Evolutionary conservation across 2,113 vertebrate genomes (phyloP).

Genomic region (Theropithecus gelada): DNA sequence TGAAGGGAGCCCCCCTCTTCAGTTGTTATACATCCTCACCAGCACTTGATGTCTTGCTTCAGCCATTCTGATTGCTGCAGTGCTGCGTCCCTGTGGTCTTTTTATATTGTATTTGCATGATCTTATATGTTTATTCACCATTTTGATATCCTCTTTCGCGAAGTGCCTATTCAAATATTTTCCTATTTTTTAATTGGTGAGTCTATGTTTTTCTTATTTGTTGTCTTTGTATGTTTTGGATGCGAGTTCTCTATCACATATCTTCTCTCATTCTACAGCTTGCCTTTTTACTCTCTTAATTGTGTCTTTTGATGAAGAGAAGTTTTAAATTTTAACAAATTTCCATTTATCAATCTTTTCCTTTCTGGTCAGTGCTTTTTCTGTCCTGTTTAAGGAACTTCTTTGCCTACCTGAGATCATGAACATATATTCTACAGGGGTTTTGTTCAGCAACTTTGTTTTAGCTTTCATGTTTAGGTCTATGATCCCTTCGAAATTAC

Average conservation of each 20-base stretch:
- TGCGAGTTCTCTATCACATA: background rate
- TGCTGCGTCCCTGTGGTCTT: background rate
- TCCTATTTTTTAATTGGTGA: background rate
- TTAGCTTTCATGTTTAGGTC: background rate
- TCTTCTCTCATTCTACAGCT: background rate
- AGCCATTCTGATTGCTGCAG: background rate
- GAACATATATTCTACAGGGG: background rate
- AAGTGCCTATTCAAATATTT: background rate
- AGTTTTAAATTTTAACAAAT: constrained; percentile 40
- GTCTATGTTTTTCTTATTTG: background rate
- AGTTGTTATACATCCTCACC: background rate
- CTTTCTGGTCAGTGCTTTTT: background rate
- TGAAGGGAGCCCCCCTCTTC: background rate
- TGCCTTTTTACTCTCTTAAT: background rate
- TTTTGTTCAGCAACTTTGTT: constrained; percentile 15
- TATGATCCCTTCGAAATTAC: background rate
- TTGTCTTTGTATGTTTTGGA: background rate
- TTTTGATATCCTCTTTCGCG: constrained; percentile 13
- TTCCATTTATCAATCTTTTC: background rate
- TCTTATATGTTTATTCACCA: background rate
- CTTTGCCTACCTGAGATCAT: background rate
- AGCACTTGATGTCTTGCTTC: background rate
- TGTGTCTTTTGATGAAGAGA: background rate
- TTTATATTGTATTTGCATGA: background rate
- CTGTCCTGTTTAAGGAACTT: background rate